Conservation (phyloP, 2,113 vertebrate genomes). For the Petrocephalus microphthalmus region DNA sequence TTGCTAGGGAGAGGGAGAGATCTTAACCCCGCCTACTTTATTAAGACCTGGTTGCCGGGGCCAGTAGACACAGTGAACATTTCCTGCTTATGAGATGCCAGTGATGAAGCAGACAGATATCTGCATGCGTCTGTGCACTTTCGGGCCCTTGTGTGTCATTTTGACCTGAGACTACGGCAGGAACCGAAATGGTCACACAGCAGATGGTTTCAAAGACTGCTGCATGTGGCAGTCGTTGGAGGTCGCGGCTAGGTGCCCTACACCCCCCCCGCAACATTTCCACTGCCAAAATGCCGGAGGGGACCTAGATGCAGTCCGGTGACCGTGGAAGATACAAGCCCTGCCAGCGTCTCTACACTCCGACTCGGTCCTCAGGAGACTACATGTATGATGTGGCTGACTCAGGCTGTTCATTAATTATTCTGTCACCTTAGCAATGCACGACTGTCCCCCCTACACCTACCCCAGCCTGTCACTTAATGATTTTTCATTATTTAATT, state of each 20-base stretch:
- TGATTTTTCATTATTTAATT: neutral
- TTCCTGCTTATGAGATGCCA: neutral
- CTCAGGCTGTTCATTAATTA: neutral
- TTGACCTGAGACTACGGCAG: neutral
- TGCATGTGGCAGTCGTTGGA: neutral
- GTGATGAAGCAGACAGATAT: constrained; percentile 13
- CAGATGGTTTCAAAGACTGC: neutral
- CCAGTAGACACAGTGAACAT: constrained; percentile 35
- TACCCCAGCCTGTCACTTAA: neutral
- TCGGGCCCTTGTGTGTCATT: neutral
- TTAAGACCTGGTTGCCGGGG: constrained; percentile 34
- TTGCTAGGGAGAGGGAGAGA: constrained; percentile 42
- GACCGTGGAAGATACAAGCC: neutral
- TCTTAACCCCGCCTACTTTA: constrained; percentile 48
- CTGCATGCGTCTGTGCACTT: constrained; percentile 27
- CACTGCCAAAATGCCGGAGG: neutral
- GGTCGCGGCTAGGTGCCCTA: neutral
- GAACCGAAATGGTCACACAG: constrained; percentile 26
- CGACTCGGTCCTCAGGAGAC: neutral
- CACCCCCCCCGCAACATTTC: neutral
- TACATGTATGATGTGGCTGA: neutral
- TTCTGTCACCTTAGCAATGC: neutral
- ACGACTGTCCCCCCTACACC: neutral
- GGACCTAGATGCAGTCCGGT: neutral
- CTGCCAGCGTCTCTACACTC: no score